phyloP scores from a whole-genome alignment of 1,140 invertebrate species.

The Protaetia brevitarsis region DNA sequence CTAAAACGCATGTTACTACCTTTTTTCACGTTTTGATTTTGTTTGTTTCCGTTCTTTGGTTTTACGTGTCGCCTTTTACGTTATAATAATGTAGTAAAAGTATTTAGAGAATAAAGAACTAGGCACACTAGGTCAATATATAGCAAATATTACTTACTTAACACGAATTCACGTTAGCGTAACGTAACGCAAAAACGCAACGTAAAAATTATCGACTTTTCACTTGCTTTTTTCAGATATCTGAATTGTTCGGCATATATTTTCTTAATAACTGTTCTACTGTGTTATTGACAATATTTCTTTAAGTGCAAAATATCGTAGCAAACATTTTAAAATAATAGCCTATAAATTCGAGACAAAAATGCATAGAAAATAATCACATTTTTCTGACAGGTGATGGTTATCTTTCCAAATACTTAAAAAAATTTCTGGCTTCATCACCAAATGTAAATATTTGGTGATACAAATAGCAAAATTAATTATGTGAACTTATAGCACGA shows the following conservation, averaged over 20 bases:
- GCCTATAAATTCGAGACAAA: too few species aligned
- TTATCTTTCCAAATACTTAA: too few species aligned
- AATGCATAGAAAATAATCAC: too few species aligned
- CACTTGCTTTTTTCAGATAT: slow-evolving; percentile 22
- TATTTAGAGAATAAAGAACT: slow-evolving; percentile 29
- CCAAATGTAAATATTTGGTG: too few species aligned
- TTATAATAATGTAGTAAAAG: slow-evolving; percentile 20
- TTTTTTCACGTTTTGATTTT: neutral
- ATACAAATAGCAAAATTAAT: too few species aligned
- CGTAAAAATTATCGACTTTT: slow-evolving; percentile 26
- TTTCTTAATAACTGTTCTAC: slow-evolving; percentile 19
- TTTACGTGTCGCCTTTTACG: neutral
- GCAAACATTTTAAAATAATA: too few species aligned
- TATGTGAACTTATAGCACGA: too few species aligned
- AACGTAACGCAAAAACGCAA: slow-evolving; percentile 20
- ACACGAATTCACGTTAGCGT: slow-evolving; percentile 18
- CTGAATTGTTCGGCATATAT: slow-evolving; percentile 18
- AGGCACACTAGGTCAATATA: slow-evolving; percentile 34
- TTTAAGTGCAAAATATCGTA: too few species aligned
- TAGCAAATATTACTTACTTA: slow-evolving; percentile 33
- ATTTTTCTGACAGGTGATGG: too few species aligned
- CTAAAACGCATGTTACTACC: neutral
- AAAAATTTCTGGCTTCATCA: too few species aligned
- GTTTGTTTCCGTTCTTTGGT: neutral
- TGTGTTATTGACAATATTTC: slow-evolving; percentile 15